These are phyloP conservation scores for Falco naumanni DNA, from an alignment of 2,797 vertebrate genomes.

Conservation along the genomic window DNA sequence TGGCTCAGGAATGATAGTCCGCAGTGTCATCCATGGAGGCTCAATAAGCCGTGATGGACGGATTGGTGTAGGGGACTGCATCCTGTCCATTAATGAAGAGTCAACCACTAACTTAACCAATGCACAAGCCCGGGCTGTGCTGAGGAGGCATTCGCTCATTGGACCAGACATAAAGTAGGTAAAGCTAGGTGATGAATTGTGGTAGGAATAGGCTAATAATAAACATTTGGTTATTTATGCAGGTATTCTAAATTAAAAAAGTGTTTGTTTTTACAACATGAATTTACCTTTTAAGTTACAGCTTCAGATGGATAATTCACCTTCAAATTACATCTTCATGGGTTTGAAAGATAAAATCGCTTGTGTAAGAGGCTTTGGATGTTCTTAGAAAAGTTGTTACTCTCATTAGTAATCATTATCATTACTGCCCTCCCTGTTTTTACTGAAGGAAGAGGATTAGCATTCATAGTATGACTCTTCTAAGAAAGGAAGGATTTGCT, in stretches of 20 bases:
- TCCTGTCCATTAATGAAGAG: constrained; percentile 93
- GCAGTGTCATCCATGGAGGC: constrained; percentile 93
- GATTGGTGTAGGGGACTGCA: constrained; percentile 91
- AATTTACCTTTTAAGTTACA: neutral
- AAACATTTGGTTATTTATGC: neutral
- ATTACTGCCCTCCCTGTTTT: neutral
- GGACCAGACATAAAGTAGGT: constrained; percentile 92
- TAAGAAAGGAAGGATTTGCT: neutral
- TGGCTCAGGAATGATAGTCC: constrained; percentile 91
- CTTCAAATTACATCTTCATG: neutral
- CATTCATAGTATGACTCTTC: neutral
- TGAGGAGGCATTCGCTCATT: constrained; percentile 93
- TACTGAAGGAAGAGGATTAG: neutral
- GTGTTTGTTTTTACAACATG: neutral
- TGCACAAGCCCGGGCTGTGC: constrained; percentile 92
- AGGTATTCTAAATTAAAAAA: neutral
- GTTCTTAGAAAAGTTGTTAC: neutral
- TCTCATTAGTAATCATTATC: neutral
- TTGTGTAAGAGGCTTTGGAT: neutral
- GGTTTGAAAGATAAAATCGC: neutral
- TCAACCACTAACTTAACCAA: constrained; percentile 87
- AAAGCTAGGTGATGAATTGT: neutral
- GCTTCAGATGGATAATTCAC: neutral
- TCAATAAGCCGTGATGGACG: constrained; percentile 94
- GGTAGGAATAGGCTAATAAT: neutral